Evolutionary conservation across 2,888 invertebrate species (phyloP).

Genomic region (Apodemia hepburni): DNA sequence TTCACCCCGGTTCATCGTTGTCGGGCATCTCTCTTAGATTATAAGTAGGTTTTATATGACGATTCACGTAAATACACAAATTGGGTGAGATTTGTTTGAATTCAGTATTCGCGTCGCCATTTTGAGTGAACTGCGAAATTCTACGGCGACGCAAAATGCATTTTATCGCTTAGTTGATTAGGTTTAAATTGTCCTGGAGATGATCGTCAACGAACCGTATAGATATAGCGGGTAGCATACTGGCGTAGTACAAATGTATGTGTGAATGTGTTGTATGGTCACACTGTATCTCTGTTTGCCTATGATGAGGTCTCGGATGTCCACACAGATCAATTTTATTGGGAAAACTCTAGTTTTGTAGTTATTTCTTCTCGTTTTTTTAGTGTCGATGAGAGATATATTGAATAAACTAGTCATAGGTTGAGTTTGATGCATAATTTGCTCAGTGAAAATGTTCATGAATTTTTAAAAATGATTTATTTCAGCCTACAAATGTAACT

Average conservation of each 20-base stretch:
- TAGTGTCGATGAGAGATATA: constrained; percentile 21
- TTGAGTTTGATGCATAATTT: constrained; percentile 34
- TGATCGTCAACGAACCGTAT: constrained; percentile 49
- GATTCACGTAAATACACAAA: constrained; percentile 45
- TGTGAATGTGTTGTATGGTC: constrained; percentile 48
- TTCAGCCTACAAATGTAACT: too few relatives aligned
- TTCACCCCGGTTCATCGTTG: constrained; percentile 40
- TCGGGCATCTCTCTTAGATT: constrained; percentile 52
- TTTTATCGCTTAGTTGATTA: constrained; percentile 54
- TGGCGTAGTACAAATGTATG: constrained; percentile 75
- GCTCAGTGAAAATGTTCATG: constrained; percentile 20
- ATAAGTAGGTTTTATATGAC: constrained; percentile 59
- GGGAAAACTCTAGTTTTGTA: constrained; percentile 10
- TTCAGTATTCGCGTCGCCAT: constrained; percentile 51
- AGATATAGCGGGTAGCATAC: constrained; percentile 65
- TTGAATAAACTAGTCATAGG: constrained; percentile 47
- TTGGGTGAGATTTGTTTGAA: constrained; percentile 38
- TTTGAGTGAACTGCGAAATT: constrained; percentile 46
- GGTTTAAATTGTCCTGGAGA: constrained; percentile 46
- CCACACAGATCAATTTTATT: constrained; percentile 22
- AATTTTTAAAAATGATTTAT: too few relatives aligned
- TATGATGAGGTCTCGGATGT: constrained; percentile 22
- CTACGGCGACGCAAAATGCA: constrained; percentile 50
- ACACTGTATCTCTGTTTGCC: constrained; percentile 34
- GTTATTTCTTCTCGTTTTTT: constrained; percentile 19